These are phyloP conservation scores for Paratilapia polleni DNA, from an alignment of 2,113 vertebrate species.

Conservation along the genomic window DNA sequence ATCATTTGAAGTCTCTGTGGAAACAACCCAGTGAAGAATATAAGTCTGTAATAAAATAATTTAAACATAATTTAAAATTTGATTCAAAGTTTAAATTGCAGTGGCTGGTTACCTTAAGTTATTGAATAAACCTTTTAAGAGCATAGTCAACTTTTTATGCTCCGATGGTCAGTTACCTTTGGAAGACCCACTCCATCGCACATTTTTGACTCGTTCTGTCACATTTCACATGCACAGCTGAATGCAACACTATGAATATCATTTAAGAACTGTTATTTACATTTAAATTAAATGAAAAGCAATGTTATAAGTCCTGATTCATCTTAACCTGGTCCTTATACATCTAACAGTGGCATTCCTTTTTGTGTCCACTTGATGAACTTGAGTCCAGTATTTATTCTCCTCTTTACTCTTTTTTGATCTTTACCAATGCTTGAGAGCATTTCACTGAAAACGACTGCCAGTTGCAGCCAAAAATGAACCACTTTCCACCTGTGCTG, in stretches of 20 bases:
- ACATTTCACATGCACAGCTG: no score
- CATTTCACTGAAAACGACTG: neutral
- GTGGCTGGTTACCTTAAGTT: no score
- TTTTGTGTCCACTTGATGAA: neutral
- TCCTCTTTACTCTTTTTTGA: neutral
- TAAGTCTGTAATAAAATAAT: neutral
- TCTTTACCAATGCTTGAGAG: neutral
- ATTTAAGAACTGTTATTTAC: no score
- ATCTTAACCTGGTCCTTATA: neutral
- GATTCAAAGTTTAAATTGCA: no score
- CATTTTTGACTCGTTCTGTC: no score
- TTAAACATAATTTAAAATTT: no score
- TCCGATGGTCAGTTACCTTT: no score
- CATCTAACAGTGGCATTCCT: neutral
- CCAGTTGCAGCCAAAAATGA: neutral
- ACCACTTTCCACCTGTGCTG: neutral
- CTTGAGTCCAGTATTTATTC: neutral
- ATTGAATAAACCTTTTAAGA: no score
- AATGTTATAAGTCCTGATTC: neutral
- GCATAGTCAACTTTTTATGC: no score
- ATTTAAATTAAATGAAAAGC: neutral
- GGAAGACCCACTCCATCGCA: no score
- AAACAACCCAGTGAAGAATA: neutral
- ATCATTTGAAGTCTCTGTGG: no score
- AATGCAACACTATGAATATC: no score